Conservation (phyloP, 2,113 vertebrate species). For the Theristicus caerulescens region DNA sequence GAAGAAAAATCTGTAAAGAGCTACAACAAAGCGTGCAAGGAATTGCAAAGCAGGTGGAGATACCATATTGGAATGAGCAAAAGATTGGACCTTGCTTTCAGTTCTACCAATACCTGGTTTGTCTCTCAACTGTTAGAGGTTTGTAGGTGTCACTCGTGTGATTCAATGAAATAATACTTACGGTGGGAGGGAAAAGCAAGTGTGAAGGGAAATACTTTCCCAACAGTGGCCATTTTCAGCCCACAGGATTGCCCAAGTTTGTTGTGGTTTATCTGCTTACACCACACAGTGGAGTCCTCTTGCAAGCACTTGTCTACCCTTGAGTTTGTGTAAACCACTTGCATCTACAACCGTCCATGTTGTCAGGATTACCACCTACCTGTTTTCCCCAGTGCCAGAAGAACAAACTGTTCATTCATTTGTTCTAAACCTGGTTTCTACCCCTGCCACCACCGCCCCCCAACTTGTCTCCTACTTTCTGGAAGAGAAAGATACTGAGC, state of each 20-base stretch:
- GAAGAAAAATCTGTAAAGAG: background rate
- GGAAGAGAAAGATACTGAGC: background rate
- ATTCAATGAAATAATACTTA: background rate
- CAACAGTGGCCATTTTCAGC: background rate
- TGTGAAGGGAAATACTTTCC: background rate
- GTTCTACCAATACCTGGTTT: background rate
- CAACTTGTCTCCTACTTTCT: background rate
- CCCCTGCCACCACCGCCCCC: rapidly evolving
- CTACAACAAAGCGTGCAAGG: background rate
- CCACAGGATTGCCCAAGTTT: background rate
- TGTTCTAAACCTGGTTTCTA: background rate
- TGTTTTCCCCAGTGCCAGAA: background rate
- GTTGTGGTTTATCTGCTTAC: background rate
- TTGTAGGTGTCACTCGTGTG: background rate
- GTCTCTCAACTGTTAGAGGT: background rate
- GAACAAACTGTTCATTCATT: background rate
- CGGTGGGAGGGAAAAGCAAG: background rate
- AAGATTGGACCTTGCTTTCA: background rate
- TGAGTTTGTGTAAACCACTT: background rate
- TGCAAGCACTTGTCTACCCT: background rate
- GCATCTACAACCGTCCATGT: rapidly evolving
- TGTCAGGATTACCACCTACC: background rate
- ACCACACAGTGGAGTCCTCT: background rate
- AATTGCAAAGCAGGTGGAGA: background rate
- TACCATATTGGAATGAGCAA: background rate